phyloP scores from a whole-genome alignment of 2,888 invertebrate genomes.

The Mycogona germanica region DNA sequence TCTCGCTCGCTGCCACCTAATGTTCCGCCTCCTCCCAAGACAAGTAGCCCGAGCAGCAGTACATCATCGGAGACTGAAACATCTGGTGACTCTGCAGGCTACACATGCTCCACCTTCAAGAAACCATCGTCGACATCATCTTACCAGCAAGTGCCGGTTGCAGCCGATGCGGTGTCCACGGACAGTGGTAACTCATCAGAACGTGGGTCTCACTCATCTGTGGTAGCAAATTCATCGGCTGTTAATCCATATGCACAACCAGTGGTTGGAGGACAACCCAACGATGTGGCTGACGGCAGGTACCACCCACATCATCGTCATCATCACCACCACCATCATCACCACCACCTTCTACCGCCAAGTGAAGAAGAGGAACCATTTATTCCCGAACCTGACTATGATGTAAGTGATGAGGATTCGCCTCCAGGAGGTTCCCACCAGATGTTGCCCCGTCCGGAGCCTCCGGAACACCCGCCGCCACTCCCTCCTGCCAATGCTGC shows the following conservation, averaged over 20 bases:
- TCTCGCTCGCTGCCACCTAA: slow-evolving; percentile 21
- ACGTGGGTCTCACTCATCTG: background rate
- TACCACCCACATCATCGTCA: slow-evolving; percentile 20
- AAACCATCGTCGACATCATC: slow-evolving; percentile 2
- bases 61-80: slow-evolving; percentile 20
- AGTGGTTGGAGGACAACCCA: background rate
- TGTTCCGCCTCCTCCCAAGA: slow-evolving; percentile 20
- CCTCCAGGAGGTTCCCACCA: too few relatives aligned
- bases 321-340: slow-evolving; percentile 1
- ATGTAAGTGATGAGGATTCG: slow-evolving; percentile 69
- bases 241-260: slow-evolving; percentile 13
- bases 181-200: slow-evolving; percentile 21
- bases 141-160: slow-evolving; percentile 1
- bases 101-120: slow-evolving; percentile 17
- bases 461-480: slow-evolving; percentile 8
- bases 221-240: background rate
- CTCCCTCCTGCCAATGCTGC: slow-evolving; percentile 16
- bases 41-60: slow-evolving; percentile 18
- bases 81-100: slow-evolving; percentile 18
- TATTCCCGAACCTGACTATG: slow-evolving; percentile 87
- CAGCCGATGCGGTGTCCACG: slow-evolving; percentile 18
- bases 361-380: slow-evolving; percentile 41
- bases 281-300: slow-evolving; percentile 31
- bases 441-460: slow-evolving; percentile 31
- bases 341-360: slow-evolving; percentile 27